Percentiles rank a stretch among this genome's conserved stretches.
These are phyloP conservation scores for Phoenicopterus ruber DNA, from an alignment of 2,113 vertebrate genomes.

Conservation along the genomic window DNA sequence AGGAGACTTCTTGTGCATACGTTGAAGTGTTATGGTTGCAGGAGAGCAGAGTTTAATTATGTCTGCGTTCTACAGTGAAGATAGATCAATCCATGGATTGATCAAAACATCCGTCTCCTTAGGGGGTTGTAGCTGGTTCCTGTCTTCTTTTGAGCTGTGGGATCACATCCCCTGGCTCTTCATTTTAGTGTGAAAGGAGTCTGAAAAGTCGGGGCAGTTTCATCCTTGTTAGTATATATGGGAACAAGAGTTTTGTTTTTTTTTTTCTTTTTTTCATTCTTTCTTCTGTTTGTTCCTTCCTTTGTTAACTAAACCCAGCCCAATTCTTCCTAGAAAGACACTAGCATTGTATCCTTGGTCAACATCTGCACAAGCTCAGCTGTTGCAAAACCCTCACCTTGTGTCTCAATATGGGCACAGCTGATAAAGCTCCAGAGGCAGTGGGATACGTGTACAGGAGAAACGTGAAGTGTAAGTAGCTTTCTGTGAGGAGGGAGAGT, in stretches of 20 bases:
- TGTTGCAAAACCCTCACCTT: not conserved
- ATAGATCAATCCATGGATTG: not conserved
- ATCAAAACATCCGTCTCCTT: not conserved
- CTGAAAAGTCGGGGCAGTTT: not conserved
- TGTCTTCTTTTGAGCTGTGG: not conserved
- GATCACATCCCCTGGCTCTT: not conserved
- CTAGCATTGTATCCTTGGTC: no score
- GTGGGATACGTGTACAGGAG: not conserved
- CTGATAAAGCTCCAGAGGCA: not conserved
- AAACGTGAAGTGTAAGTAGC: not conserved
- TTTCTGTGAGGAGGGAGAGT: not conserved
- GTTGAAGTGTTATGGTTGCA: not conserved
- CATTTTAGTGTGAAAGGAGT: not conserved
- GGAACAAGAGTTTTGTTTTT: not conserved
- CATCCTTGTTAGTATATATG: not conserved
- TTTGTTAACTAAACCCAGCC: not conserved
- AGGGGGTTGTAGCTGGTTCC: not conserved
- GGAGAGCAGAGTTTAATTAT: not conserved
- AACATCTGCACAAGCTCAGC: not conserved
- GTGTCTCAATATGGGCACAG: rapidly evolving
- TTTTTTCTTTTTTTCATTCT: not conserved
- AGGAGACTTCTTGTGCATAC: not conserved
- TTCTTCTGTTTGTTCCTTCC: not conserved
- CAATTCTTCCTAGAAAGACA: rapidly evolving
- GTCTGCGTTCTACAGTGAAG: not conserved